A percentile compares a stretch with the other conserved stretches of the same genome.
Evolutionary conservation across 2,888 invertebrate species (phyloP).

Genomic region (Drosophila mercatorum): DNA sequence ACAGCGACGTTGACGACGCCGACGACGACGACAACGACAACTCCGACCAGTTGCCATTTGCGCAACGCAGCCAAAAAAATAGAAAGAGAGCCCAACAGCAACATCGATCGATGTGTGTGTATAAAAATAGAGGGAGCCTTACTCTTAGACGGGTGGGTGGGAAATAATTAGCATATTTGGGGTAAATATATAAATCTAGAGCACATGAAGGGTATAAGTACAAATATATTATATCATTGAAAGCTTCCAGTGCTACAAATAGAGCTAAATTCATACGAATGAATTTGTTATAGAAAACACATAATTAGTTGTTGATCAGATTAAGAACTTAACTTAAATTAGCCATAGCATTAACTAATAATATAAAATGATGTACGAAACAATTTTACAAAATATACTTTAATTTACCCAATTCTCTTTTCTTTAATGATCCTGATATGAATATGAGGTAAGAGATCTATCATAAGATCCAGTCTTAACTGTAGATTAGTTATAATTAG

Average conservation of each 20-base stretch:
- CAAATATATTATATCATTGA: conserved; percentile 6
- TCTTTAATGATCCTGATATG: neutral
- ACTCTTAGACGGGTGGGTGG: conserved; percentile 43
- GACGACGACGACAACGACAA: conserved; percentile 12
- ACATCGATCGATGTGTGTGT: conserved; percentile 69
- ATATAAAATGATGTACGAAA: neutral
- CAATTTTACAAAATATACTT: neutral
- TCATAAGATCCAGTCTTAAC: too few relatives aligned
- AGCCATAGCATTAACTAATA: neutral
- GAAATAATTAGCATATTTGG: conserved; percentile 39
- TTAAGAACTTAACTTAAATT: neutral
- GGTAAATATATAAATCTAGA: conserved; percentile 26
- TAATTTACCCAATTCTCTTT: neutral
- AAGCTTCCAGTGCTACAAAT: neutral
- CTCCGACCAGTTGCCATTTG: conserved; percentile 74
- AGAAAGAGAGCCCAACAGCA: conserved; percentile 39
- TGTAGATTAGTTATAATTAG: too few relatives aligned
- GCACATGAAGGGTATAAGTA: conserved; percentile 19
- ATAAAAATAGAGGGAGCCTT: conserved; percentile 57
- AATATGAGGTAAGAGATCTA: too few relatives aligned
- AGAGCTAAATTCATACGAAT: neutral
- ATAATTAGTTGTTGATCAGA: neutral
- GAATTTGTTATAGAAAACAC: neutral
- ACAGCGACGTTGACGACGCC: conserved; percentile 18
- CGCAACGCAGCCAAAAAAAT: conserved; percentile 62